phyloP scores from a whole-genome alignment of 2,113 vertebrate genomes.

The Propithecus coquereli region DNA sequence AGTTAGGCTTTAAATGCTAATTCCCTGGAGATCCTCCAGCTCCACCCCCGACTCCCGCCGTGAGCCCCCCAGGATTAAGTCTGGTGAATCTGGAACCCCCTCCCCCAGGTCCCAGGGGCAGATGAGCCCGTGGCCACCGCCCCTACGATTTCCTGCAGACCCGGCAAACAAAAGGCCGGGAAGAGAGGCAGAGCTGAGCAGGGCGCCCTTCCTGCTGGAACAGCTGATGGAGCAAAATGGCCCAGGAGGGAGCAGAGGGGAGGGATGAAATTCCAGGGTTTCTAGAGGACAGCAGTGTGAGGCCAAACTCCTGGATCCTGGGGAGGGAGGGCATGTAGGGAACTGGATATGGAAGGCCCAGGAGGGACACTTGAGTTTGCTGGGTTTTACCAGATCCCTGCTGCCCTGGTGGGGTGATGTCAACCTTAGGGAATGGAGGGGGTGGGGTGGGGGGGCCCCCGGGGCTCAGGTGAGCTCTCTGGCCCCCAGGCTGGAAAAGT shows the following conservation, averaged over 20 bases:
- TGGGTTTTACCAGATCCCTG: not conserved
- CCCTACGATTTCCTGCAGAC: constrained; percentile 63
- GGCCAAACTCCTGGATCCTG: not conserved
- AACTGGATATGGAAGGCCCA: not conserved
- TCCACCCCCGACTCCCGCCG: not conserved
- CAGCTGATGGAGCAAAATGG: constrained; percentile 65
- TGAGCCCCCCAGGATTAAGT: not conserved
- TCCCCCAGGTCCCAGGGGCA: constrained; percentile 48
- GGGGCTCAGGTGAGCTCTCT: constrained; percentile 58
- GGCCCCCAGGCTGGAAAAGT: not conserved
- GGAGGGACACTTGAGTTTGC: not conserved
- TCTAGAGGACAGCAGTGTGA: not conserved
- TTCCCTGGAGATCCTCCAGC: not conserved
- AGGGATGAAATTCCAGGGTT: constrained; percentile 46
- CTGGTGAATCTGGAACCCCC: constrained; percentile 37
- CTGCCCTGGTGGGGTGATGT: constrained; percentile 43
- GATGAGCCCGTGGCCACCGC: constrained; percentile 68
- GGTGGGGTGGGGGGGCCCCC: not conserved
- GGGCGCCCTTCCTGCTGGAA: constrained; percentile 56
- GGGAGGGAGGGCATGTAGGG: not conserved
- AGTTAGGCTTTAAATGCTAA: not conserved
- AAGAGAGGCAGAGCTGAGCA: constrained; percentile 46
- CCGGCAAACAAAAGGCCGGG: constrained; percentile 69
- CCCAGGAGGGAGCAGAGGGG: constrained; percentile 29
- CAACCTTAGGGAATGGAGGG: constrained; percentile 63